These are phyloP conservation scores for Calyptomena viridis DNA, from an alignment of 2,113 vertebrate genomes.

Conservation along the genomic window DNA sequence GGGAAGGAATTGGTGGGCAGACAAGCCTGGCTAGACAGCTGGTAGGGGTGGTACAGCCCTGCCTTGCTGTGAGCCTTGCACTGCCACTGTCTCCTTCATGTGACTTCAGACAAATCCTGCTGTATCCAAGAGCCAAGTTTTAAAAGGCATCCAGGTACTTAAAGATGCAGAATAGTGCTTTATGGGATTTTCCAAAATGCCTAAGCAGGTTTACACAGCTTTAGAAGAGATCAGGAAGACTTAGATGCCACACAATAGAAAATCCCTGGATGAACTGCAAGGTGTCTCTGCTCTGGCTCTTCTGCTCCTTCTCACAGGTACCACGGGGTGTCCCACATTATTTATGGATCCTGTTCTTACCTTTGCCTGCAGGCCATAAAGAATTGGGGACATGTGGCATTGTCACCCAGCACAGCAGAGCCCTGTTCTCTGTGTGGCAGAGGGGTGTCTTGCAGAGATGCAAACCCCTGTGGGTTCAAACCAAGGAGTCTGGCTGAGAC, in stretches of 20 bases:
- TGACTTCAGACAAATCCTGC: not conserved
- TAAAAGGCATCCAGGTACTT: not conserved
- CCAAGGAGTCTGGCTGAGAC: not conserved
- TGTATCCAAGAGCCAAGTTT: not conserved
- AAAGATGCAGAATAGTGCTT: not conserved
- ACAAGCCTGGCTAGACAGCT: not conserved
- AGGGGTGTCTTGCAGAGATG: not conserved
- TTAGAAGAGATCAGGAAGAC: not conserved
- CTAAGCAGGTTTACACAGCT: slow-evolving; percentile 1
- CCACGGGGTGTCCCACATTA: fast-evolving
- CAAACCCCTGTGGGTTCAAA: not conserved
- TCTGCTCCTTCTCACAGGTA: not conserved
- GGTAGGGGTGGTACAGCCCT: not conserved
- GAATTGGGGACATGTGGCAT: not conserved
- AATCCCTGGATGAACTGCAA: not conserved
- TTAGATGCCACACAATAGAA: not conserved
- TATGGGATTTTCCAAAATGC: not conserved
- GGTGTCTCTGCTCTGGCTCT: not conserved
- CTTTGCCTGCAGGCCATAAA: not conserved
- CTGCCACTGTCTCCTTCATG: not conserved
- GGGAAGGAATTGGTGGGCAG: not conserved
- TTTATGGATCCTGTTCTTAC: not conserved
- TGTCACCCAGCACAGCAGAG: not conserved
- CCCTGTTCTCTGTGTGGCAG: not conserved
- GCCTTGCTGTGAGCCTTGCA: not conserved